Percentiles rank a stretch among this genome's conserved stretches.
phyloP scores from a whole-genome alignment of 1,140 invertebrate genomes.

The Drosophila miranda region DNA sequence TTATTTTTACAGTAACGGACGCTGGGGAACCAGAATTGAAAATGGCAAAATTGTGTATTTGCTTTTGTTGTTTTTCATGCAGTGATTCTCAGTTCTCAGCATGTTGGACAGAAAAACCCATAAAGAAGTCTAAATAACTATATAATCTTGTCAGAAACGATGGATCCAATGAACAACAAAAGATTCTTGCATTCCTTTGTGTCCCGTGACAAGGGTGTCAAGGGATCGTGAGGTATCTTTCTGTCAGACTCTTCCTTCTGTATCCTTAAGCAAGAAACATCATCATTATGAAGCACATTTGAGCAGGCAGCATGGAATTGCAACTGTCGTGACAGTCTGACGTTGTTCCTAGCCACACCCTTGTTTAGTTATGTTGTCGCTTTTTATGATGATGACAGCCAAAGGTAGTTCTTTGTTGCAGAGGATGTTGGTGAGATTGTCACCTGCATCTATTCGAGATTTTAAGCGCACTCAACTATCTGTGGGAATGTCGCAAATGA shows the following conservation, averaged over 20 bases:
- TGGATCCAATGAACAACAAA: conserved; percentile 2
- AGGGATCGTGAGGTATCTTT: too few relatives aligned
- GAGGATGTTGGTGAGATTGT: conserved; percentile 8
- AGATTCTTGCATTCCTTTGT: too few relatives aligned
- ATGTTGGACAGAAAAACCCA: too few relatives aligned
- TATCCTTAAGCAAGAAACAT: conserved; percentile 10
- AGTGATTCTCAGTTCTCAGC: too few relatives aligned
- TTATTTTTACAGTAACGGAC: too few relatives aligned
- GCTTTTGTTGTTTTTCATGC: too few relatives aligned
- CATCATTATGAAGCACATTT: conserved; percentile 35
- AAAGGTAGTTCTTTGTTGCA: conserved; percentile 5
- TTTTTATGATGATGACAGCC: conserved; percentile 44
- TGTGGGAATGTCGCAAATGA: conserved; percentile 17
- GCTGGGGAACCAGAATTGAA: too few relatives aligned
- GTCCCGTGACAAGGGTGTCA: too few relatives aligned
- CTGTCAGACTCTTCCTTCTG: not conserved
- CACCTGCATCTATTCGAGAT: conserved; percentile 23
- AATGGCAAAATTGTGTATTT: too few relatives aligned
- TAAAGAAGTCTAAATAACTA: too few relatives aligned
- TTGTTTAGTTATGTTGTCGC: conserved; percentile 30
- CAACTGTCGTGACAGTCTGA: conserved; percentile 36
- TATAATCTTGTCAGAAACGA: too few relatives aligned
- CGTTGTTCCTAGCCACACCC: conserved; percentile 17
- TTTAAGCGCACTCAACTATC: conserved; percentile 20
- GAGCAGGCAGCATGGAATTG: conserved; percentile 9